Conservation (phyloP, 2,113 vertebrate genomes). For the Terrapene triunguis region DNA sequence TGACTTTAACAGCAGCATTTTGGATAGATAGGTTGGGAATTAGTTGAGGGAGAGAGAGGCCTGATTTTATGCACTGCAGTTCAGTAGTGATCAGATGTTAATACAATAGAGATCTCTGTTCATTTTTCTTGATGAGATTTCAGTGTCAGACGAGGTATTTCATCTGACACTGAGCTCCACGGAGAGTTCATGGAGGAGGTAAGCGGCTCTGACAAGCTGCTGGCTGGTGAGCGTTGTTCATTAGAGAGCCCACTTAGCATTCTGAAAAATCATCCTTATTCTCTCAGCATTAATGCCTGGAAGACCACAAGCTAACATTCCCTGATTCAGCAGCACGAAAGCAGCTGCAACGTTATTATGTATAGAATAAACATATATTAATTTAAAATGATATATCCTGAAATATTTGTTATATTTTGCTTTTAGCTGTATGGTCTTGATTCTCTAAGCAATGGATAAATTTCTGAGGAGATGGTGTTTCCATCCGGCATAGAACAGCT, state of each 20-base stretch:
- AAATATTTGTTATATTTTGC: neutral
- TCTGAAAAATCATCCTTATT: slow-evolving; percentile 5
- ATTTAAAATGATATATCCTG: neutral
- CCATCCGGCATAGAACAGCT: neutral
- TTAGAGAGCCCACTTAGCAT: slow-evolving; percentile 38
- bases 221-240: neutral
- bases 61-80: neutral
- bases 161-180: neutral
- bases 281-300: neutral
- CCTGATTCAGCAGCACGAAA: neutral
- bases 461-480: neutral
- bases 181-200: neutral
- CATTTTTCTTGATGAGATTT: slow-evolving; percentile 21
- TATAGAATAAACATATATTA: slow-evolving; percentile 2
- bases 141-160: neutral
- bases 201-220: neutral
- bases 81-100: neutral
- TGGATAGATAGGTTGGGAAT: neutral
- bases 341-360: neutral
- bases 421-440: neutral
- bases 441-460: neutral
- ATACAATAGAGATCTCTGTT: neutral
- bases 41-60: rapidly evolving
- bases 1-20: neutral
- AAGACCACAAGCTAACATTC: neutral